Evolutionary conservation across 2,797 vertebrate species (phyloP), one percentile per base, ranked within the genome.

Genomic region (Anomalospiza imberbis): DNA sequence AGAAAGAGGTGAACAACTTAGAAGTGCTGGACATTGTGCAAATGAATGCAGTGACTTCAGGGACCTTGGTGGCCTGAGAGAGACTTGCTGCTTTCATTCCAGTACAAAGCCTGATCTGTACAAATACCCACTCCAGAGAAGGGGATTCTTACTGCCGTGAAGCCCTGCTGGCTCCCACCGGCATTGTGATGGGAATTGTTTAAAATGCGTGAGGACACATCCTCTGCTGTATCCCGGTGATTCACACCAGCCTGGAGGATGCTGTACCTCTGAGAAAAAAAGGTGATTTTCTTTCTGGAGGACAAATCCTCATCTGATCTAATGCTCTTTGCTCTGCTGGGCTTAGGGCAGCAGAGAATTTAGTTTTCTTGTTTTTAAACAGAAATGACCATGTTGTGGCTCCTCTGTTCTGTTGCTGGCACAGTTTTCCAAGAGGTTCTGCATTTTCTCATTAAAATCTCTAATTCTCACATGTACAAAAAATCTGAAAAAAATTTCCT

Each of bases 161-260:
- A 91, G 13, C 28, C 60, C 58, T 0, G 0, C 87, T 73, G 71
- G 38, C 9, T 94, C 60, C 71, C 0, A 1, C 53, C 0, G 1
- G 29, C 3, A 1, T 88, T 87, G 93, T 81, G 68, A 63, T 82
- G 66, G 67, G 68, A 89, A 61, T 73, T 6, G 1, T 79, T 62
- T 61, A 79, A 66, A 71, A 90, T 85, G 3, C 0, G 0, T 47
- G 61, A 81, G 60, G 86, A 71, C 26, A 54, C 18, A 40, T 91
- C 45, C 62, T 84, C 72, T 81, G 32, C 58, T 78, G 12, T 62
- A 4, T 77, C 40, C 36, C 18, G 8, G 40, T 62, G 70, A 60
- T 68, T 92, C 73, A 50, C 34, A 55, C 61, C 29, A 72, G 54
- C 48, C 40, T 4, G 8, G 79, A 75, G 74, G 87, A 88, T 78